Evolutionary conservation across 2,113 vertebrate genomes (phyloP).

Genomic region (Abramis brama): DNA sequence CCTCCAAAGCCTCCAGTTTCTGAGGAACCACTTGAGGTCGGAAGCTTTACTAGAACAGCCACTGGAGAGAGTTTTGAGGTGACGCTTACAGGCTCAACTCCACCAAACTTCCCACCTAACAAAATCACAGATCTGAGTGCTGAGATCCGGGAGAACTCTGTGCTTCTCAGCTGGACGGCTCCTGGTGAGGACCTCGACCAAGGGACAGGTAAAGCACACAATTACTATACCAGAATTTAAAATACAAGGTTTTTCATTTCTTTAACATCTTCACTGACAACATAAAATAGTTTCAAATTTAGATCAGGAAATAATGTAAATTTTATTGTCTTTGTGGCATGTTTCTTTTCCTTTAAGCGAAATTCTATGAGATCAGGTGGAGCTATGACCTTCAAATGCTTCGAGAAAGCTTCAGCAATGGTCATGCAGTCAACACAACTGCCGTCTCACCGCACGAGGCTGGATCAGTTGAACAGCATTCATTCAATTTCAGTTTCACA

Average conservation of each 20-base stretch:
- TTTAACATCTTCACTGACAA: not conserved
- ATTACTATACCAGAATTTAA: not conserved
- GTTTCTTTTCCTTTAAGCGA: constrained; percentile 55
- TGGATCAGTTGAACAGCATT: constrained; percentile 66
- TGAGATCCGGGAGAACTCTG: constrained; percentile 52
- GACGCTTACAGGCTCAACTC: not conserved
- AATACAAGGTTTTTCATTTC: not conserved
- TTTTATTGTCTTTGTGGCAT: not conserved
- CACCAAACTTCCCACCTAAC: constrained; percentile 69
- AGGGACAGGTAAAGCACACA: constrained; percentile 62
- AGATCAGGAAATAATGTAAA: not conserved
- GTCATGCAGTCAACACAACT: constrained; percentile 61
- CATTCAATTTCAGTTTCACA: constrained; percentile 60
- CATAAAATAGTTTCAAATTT: not conserved
- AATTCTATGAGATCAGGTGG: constrained; percentile 67
- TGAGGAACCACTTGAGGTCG: constrained; percentile 43
- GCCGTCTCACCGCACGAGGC: constrained; percentile 59
- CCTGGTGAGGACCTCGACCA: constrained; percentile 73
- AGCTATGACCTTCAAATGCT: constrained; percentile 48
- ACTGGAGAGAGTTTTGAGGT: constrained; percentile 67
- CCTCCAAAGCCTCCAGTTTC: constrained; percentile 56
- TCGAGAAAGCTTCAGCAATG: constrained; percentile 63
- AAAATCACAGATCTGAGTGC: constrained; percentile 71
- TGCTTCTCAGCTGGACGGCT: constrained; percentile 71
- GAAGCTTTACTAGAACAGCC: constrained; percentile 64